Percentiles rank a stretch among this genome's conserved stretches.
Evolutionary conservation across 1,140 invertebrate species (phyloP).

Genomic region (Atta cephalotes): DNA sequence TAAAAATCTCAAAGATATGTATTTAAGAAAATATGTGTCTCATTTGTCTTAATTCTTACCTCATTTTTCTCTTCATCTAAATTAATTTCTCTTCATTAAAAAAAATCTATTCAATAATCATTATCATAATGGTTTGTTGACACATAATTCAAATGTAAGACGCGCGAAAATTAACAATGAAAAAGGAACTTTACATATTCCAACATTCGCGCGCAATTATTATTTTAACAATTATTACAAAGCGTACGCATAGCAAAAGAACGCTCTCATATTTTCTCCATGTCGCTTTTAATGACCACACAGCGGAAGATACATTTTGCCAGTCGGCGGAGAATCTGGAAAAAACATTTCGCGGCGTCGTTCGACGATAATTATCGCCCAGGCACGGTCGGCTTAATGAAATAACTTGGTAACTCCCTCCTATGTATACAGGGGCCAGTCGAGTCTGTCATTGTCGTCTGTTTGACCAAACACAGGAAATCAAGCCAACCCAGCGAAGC

Average conservation of each 20-base stretch:
- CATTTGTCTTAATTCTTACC: background rate
- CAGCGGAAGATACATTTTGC: conserved; percentile 51
- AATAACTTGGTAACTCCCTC: conserved; percentile 73
- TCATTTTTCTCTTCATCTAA: background rate
- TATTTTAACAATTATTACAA: background rate
- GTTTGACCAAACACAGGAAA: conserved; percentile 79
- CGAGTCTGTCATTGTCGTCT: conserved; percentile 73
- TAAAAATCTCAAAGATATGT: conserved; percentile 1
- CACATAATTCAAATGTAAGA: background rate
- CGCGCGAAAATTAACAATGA: background rate
- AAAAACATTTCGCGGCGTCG: conserved; percentile 50
- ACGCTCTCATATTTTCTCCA: conserved; percentile 30
- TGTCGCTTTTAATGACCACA: conserved; percentile 28
- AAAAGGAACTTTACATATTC: background rate
- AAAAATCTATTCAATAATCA: background rate
- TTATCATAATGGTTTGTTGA: background rate
- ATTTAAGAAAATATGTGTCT: background rate
- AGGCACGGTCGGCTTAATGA: conserved; percentile 66
- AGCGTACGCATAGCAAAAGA: background rate
- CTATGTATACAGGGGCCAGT: conserved; percentile 53
- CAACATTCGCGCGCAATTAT: background rate
- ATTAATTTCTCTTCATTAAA: background rate
- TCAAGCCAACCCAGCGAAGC: conserved; percentile 68
- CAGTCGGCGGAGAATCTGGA: conserved; percentile 47
- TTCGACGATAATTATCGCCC: conserved; percentile 71